These are phyloP conservation scores for Brachionus sp. DNA, from an alignment of 1,140 invertebrate species.

Conservation along the genomic window DNA sequence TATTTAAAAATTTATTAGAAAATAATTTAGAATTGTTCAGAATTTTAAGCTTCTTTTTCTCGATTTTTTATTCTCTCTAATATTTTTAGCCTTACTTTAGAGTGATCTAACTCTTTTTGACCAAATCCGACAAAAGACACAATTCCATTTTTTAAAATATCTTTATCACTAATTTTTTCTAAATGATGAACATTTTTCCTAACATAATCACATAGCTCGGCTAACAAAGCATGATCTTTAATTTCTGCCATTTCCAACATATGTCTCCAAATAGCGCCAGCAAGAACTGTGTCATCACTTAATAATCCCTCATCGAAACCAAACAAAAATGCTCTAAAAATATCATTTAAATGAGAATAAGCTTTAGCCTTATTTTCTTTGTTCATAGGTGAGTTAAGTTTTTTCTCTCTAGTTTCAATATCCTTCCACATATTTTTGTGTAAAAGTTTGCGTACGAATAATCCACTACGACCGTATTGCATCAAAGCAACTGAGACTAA, in stretches of 20 bases:
- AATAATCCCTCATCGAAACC: conserved; percentile 44
- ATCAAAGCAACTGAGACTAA: conserved; percentile 36
- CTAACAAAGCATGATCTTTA: conserved; percentile 19
- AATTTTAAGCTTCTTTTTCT: conserved; percentile 24
- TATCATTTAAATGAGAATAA: conserved; percentile 38
- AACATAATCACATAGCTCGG: neutral
- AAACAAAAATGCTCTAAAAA: conserved; percentile 44
- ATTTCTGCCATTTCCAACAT: conserved; percentile 12
- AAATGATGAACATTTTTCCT: conserved; percentile 45
- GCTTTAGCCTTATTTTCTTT: conserved; percentile 25
- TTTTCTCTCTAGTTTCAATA: conserved; percentile 38
- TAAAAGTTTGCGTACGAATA: conserved; percentile 31
- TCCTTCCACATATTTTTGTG: conserved; percentile 46
- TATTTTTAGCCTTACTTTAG: conserved; percentile 22
- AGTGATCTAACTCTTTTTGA: conserved; percentile 41
- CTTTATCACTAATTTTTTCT: conserved; percentile 34
- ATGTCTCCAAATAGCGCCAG: conserved; percentile 43
- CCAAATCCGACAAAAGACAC: conserved; percentile 24
- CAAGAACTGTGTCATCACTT: conserved; percentile 42
- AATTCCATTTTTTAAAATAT: conserved; percentile 43
- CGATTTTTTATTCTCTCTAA: neutral
- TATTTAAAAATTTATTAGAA: neutral
- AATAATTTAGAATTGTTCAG: neutral
- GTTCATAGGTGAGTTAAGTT: conserved; percentile 26
- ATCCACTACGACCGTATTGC: conserved; percentile 41